Evolutionary conservation across 2,797 vertebrate genomes (phyloP), one percentile per base, ranked within the genome.

Genomic region (Arrhamphus sclerolepis): DNA sequence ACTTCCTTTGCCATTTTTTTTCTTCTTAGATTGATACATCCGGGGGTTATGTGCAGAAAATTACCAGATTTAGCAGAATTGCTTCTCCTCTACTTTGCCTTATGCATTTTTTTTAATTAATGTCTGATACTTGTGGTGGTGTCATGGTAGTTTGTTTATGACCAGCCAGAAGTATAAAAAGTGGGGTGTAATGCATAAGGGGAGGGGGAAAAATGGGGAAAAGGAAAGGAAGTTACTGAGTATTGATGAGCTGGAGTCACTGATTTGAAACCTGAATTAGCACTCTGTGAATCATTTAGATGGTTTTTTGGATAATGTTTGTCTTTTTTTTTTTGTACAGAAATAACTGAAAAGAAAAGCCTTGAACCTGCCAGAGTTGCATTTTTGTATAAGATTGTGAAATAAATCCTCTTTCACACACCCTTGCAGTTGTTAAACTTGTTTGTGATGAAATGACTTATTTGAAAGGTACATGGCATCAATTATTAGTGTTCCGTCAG

Each of bases 401-500:
- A 93, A 91, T 88, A 91, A 91, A 91, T 64, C 16, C 69, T 67
- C 51, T 87, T 91, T 88, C 86, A 85, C 66, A 85, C 20, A 29
- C 39, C 6, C 9, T 31, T 56, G 58, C n/a, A 5, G 9, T 64
- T 5, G 13, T 60, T 7, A 5, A 16, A 18, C 6, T 22, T 0
- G 18, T 31, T 66, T 44, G 34, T 38, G 34, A 14, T 38, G 34
- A 38, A 7, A 9, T 13, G 14, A 13, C 13, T 38, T 31, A 7
- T 31, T 31, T n/a, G n/a, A 26, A 26, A 26, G 24, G 24, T 26
- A 26, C 6, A 26, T 2, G 24, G 24, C 24, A 26, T 26, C 24
- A 26, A 6, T 26, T 26, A 26, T 26, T 26, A 6, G 6, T 26
- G 24, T 26, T 26, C 24, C 6, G 2, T 6, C 24, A 26, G 3